Base-by-base conservation (phyloP, 2,888 invertebrate species). In the Thelaira solivaga region DNA sequence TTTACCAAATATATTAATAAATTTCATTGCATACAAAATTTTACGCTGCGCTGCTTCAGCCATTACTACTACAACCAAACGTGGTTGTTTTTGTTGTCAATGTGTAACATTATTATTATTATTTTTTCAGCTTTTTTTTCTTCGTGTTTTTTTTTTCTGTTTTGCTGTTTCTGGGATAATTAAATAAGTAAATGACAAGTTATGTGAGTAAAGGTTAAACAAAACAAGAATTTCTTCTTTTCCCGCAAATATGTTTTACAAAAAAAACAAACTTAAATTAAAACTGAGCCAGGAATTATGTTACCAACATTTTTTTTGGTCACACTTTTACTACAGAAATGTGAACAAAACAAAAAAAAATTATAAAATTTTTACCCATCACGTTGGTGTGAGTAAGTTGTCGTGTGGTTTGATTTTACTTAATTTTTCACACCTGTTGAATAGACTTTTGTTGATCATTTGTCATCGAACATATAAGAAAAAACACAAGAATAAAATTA, bases 151-250 rank as follows among this genome's bases (percentile, higher is more conserved):
- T 36, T 26, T 3, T 13, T 39, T 24, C 5, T 31, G 39, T 64
- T 49, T n/a, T n/a, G n/a, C n/a, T n/a, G n/a, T n/a, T n/a, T n/a
- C n/a, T n/a, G n/a, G 65, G 61, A 65, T 80, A 77, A 80, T 80
- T 77, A 80, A 80, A 77, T 80, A 74, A 74, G 62, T 71, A 71
- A 77, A 77, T 80, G 80, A 77, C 69, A 74, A 71, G 76, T 71
- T 69, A 69, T 77, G 51, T 59, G 57, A 45, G 45, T 67, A 75
- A 75, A 75, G 61, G 61, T 67, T 67, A 74, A 67, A 41, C 16
- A 65, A 78, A 78, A 78, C 78, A 49, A 61, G 78, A 78, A 78
- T 75, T 71, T 78, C 78, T 65, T 65, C 78, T 78, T 75, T 71
- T 51, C 49, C 31, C 47, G 36, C 59, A 59, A 71, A 49, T 36